Percentiles rank a stretch among this genome's conserved stretches.
phyloP scores from a whole-genome alignment of 2,113 vertebrate species.

The Orthonyx spaldingii region DNA sequence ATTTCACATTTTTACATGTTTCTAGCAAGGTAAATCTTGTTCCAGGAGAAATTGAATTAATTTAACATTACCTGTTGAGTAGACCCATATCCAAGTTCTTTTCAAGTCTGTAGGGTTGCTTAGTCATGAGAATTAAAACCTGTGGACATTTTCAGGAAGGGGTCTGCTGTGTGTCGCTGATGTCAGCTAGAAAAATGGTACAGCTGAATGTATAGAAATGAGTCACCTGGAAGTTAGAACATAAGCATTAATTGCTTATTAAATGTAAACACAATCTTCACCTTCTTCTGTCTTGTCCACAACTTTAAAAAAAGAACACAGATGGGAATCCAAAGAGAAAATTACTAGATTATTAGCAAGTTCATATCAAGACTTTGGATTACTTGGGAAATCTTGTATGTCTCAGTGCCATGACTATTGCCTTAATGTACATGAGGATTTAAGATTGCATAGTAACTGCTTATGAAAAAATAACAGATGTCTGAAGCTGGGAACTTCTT shows the following conservation, averaged over 20 bases:
- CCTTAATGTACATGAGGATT: not conserved
- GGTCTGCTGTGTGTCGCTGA: not conserved
- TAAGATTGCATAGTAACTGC: not conserved
- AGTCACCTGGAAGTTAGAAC: not conserved
- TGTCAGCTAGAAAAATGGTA: not conserved
- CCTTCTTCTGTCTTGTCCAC: not conserved
- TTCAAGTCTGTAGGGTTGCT: not conserved
- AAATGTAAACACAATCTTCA: not conserved
- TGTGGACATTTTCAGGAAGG: not conserved
- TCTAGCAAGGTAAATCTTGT: not conserved
- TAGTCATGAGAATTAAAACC: not conserved
- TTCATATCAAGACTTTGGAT: not conserved
- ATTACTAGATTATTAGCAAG: not conserved
- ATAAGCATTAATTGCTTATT: not conserved
- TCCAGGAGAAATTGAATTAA: not conserved
- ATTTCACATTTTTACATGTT: not conserved
- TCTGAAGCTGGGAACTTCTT: not conserved
- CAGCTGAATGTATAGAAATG: not conserved
- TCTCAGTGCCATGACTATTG: not conserved
- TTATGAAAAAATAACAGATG: not conserved
- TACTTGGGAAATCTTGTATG: not conserved
- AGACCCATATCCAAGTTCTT: not conserved
- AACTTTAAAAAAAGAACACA: not conserved
- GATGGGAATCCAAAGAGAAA: not conserved
- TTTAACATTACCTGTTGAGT: not conserved